Evolutionary conservation across 2,113 vertebrate genomes (phyloP).

Genomic region (Verasper variegatus): DNA sequence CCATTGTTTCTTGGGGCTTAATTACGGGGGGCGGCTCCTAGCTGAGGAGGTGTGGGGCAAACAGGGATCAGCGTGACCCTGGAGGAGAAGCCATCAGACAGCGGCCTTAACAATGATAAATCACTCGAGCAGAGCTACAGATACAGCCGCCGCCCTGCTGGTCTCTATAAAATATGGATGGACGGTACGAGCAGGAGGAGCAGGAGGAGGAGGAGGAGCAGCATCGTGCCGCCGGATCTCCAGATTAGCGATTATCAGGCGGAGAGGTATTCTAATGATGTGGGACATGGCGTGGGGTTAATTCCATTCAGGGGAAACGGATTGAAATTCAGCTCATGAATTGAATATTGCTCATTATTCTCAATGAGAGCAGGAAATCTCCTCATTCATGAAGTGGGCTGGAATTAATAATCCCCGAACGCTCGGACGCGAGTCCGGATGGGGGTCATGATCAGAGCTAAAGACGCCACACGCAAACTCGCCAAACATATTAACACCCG

Average conservation of each 20-base stretch:
- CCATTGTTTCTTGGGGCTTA: conserved; percentile 78
- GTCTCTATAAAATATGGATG: conserved; percentile 69
- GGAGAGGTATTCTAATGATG: conserved; percentile 47
- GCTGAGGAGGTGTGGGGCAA: conserved; percentile 60
- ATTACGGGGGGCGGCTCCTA: conserved; percentile 74
- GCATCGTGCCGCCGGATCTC: neutral
- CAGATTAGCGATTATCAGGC: neutral
- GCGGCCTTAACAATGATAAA: conserved; percentile 86
- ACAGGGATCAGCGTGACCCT: conserved; percentile 75
- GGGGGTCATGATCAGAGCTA: conserved; percentile 50
- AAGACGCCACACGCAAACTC: conserved; percentile 12
- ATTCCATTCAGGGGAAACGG: conserved; percentile 50
- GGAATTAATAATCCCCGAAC: conserved; percentile 64
- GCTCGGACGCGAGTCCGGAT: neutral
- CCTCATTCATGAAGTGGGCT: conserved; percentile 68
- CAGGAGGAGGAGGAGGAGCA: conserved; percentile 43
- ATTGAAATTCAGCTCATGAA: conserved; percentile 54
- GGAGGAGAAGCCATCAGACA: conserved; percentile 81
- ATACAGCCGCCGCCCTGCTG: conserved; percentile 27
- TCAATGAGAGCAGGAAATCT: conserved; percentile 55
- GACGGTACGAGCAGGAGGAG: conserved; percentile 17
- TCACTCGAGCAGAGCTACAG: conserved; percentile 69
- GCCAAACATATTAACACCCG: conserved; percentile 38
- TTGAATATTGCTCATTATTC: conserved; percentile 61
- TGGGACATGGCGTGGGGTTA: conserved; percentile 34